Conservation (phyloP, 64 coral and sea anemone species). For the Montipora capricornis region DNA sequence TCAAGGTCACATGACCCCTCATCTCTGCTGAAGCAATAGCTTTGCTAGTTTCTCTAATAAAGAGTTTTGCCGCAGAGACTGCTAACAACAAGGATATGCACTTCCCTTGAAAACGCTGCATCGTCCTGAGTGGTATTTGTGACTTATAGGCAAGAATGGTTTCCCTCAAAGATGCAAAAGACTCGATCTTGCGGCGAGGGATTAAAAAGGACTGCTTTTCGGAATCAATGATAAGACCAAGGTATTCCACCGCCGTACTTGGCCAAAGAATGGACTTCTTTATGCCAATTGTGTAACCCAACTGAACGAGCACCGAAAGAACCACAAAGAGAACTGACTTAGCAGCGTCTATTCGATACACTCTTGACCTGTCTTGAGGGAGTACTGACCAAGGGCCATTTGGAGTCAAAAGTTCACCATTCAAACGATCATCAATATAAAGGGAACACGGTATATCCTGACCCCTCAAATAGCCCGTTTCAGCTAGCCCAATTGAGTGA, state of each 20-base stretch:
- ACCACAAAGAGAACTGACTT: background rate
- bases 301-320: background rate
- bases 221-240: background rate
- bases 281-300: background rate
- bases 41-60: conserved; percentile 35
- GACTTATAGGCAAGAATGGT: background rate
- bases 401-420: background rate
- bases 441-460: no score
- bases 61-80: conserved; percentile 33
- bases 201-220: background rate
- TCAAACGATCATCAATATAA: no score
- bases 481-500: no score
- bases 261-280: background rate
- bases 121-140: background rate
- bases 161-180: background rate
- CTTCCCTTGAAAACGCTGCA: background rate
- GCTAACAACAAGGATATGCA: conserved; percentile 11
- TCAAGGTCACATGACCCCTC: background rate
- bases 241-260: background rate
- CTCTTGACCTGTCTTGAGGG: background rate
- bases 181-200: background rate
- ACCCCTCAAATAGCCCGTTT: no score
- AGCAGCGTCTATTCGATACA: background rate
- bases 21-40: background rate
- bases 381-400: background rate